Evolutionary conservation across 1,140 invertebrate genomes (phyloP).

Genomic region (Drosophila murphyi): DNA sequence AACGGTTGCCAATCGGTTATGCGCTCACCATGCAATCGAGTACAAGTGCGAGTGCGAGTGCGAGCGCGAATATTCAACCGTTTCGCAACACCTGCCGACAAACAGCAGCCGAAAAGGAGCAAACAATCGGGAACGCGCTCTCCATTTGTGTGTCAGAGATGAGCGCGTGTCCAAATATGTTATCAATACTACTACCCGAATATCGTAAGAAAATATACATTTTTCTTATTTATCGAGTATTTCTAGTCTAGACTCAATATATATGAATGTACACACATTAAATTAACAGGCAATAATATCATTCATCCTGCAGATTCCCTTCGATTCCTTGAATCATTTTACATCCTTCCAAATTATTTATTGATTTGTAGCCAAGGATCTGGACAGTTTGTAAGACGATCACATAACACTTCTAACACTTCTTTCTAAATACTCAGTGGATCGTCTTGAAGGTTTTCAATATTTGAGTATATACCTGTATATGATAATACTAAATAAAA

Average conservation of each 20-base stretch:
- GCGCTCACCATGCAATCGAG: conserved; percentile 11
- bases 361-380: too few relatives aligned
- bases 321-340: too few relatives aligned
- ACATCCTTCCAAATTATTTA: too few relatives aligned
- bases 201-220: background rate
- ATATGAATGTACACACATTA: background rate
- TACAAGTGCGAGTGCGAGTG: background rate
- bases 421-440: too few relatives aligned
- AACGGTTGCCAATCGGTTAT: conserved; percentile 62
- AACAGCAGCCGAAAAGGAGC: conserved; percentile 40
- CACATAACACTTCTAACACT: too few relatives aligned
- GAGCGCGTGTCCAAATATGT: conserved; percentile 7
- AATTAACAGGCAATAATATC: background rate
- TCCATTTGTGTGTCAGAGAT: conserved; percentile 20
- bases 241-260: too few relatives aligned
- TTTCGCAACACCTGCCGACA: conserved; percentile 56
- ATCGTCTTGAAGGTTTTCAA: too few relatives aligned
- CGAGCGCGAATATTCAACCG: conserved; percentile 33
- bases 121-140: conserved; percentile 42
- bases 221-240: too few relatives aligned
- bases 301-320: too few relatives aligned
- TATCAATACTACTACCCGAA: background rate
- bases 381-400: too few relatives aligned
- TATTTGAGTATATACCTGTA: too few relatives aligned
- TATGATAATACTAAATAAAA: too few relatives aligned